A percentile compares a stretch with the other conserved stretches of the same genome.
These are phyloP conservation scores for Tiphia femorata DNA, from an alignment of 2,888 invertebrate genomes.

Conservation along the genomic window DNA sequence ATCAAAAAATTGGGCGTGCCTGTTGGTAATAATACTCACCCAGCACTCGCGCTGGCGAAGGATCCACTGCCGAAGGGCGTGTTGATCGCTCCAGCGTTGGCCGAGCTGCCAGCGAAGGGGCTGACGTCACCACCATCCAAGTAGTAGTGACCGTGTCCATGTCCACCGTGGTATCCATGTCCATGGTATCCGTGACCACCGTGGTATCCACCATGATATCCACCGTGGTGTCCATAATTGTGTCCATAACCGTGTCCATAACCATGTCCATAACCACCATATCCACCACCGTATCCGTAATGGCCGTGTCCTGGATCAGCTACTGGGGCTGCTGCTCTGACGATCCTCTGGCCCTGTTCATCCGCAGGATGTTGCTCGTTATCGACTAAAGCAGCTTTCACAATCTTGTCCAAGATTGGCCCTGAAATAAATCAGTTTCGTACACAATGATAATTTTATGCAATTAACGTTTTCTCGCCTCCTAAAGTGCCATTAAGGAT, in stretches of 20 bases:
- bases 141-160: conserved; percentile 11
- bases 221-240: conserved; percentile 14
- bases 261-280: conserved; percentile 24
- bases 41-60: conserved; percentile 38
- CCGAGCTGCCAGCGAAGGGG: conserved; percentile 24
- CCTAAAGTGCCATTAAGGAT: too few species aligned
- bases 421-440: too few species aligned
- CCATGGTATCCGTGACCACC: conserved; percentile 17
- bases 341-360: conserved; percentile 29
- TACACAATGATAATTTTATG: too few species aligned
- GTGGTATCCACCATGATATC: conserved; percentile 20
- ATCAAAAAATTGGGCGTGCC: too few species aligned
- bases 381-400: too few species aligned
- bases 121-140: conserved; percentile 9
- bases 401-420: too few species aligned
- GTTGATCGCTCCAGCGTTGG: conserved; percentile 40
- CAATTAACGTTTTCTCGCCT: too few species aligned
- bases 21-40: conserved; percentile 36
- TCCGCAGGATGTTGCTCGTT: too few species aligned
- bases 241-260: conserved; percentile 14
- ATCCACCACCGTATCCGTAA: conserved; percentile 12
- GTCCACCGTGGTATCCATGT: conserved; percentile 20
- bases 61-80: conserved; percentile 46
- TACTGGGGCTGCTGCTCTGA: conserved; percentile 29
- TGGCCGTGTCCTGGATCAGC: conserved; percentile 18